Evolutionary conservation across 2,888 invertebrate genomes (phyloP).

Genomic region (Caenorhabditis macrosperma): DNA sequence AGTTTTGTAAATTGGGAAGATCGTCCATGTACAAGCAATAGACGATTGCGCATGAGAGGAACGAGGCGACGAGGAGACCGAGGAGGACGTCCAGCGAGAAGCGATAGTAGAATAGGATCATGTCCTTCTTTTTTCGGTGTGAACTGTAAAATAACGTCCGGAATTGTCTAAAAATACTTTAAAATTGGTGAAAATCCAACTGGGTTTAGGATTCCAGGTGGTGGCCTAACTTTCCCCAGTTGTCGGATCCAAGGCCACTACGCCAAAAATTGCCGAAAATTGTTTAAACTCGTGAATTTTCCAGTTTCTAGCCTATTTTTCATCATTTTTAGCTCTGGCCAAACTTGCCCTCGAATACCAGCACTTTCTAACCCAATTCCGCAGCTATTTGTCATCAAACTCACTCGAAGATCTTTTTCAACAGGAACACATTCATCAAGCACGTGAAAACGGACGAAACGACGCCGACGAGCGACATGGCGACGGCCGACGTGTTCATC

Average conservation of each 20-base stretch:
- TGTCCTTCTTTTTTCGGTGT: conserved; percentile 13
- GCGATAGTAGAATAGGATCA: conserved; percentile 31
- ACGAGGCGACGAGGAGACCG: conserved; percentile 8
- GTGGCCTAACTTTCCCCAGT: not conserved
- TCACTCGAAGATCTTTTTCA: conserved; percentile 13
- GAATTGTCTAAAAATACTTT: too few relatives aligned
- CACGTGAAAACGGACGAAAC: conserved; percentile 27
- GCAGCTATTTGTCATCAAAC: not conserved
- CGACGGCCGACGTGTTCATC: conserved; percentile 24
- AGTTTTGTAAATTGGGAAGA: conserved; percentile 6
- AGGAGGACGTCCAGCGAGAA: conserved; percentile 24
- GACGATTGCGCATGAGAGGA: not conserved
- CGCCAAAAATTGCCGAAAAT: not conserved
- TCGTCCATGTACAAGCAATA: conserved; percentile 2
- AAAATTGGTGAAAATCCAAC: not conserved
- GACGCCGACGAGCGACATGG: conserved; percentile 15
- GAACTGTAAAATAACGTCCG: conserved; percentile 10
- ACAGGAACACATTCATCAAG: conserved; percentile 18
- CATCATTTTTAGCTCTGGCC: too few relatives aligned
- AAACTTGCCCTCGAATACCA: too few relatives aligned
- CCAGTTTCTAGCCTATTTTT: too few relatives aligned
- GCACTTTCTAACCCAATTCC: not conserved
- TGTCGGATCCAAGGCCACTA: not conserved
- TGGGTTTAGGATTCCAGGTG: not conserved
- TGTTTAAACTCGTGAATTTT: too few relatives aligned